These are phyloP conservation scores for Cotesia glomerata DNA, from an alignment of 1,140 invertebrate species.

Conservation along the genomic window DNA sequence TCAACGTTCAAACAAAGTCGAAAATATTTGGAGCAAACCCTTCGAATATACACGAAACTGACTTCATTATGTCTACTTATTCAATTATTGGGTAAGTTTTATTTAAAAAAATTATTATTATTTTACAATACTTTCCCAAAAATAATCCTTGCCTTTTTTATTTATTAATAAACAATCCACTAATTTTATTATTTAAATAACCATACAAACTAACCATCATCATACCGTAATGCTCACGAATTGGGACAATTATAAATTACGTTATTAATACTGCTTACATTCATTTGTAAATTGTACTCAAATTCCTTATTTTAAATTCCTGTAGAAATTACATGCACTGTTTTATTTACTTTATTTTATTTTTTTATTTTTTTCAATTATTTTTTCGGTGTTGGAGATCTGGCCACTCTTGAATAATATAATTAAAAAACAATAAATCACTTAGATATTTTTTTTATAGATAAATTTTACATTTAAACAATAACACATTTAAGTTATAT, in stretches of 20 bases:
- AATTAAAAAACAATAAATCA: constrained; percentile 22
- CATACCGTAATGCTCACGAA: too few relatives aligned
- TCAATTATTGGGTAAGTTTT: constrained; percentile 75
- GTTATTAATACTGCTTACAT: not conserved
- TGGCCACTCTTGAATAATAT: constrained; percentile 53
- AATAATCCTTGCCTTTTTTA: not conserved
- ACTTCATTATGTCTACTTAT: constrained; percentile 92
- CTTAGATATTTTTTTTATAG: not conserved
- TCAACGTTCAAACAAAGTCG: constrained; percentile 87
- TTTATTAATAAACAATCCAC: not conserved
- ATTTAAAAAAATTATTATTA: not conserved
- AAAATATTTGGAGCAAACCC: constrained; percentile 79
- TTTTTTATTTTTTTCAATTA: constrained; percentile 5
- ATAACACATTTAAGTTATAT: constrained; percentile 9
- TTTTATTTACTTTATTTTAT: constrained; percentile 11
- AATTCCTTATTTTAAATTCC: not conserved
- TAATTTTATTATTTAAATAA: too few relatives aligned
- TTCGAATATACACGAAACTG: constrained; percentile 70
- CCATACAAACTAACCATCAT: too few relatives aligned
- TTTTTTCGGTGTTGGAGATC: constrained; percentile 56
- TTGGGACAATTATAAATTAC: too few relatives aligned
- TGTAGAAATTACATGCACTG: not conserved
- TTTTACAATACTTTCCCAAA: not conserved
- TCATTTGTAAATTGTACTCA: not conserved
- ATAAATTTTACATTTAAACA: not conserved